A percentile compares a stretch with the other conserved stretches of the same genome.
These are phyloP conservation scores for Plecturocebus donacophilus DNA, from an alignment of 2,113 vertebrate species.

Conservation along the genomic window DNA sequence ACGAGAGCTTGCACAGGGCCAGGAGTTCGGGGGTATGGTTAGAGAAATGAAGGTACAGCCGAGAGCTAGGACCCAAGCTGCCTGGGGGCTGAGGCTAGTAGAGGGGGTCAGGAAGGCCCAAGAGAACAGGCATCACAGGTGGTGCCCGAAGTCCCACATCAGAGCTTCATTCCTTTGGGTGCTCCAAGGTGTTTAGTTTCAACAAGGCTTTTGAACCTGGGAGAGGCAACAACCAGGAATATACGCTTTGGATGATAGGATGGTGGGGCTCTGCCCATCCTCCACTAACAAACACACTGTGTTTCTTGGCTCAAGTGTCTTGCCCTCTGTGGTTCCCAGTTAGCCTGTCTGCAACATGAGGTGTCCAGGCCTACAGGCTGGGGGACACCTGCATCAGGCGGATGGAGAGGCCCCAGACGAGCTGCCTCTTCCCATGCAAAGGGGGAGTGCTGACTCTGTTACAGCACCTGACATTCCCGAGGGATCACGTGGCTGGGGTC, in stretches of 20 bases:
- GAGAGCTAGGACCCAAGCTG: background rate
- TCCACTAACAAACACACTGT: background rate
- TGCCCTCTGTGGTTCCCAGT: background rate
- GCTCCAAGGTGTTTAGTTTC: background rate
- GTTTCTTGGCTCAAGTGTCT: background rate
- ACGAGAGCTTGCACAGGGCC: background rate
- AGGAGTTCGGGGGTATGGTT: accelerated
- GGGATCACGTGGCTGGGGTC: background rate
- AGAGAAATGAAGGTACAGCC: background rate
- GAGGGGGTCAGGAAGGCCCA: background rate
- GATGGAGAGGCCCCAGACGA: background rate
- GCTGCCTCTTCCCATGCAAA: background rate
- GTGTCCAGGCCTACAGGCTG: background rate
- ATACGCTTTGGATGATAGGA: background rate
- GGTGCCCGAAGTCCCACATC: background rate
- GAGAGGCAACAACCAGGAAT: background rate
- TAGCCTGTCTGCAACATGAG: background rate
- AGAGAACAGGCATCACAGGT: background rate
- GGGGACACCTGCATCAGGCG: background rate
- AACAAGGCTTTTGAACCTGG: background rate
- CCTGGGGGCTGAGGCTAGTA: background rate
- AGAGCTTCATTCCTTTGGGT: background rate
- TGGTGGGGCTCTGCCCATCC: background rate
- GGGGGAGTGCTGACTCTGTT: no score
- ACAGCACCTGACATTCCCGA: background rate